Base-by-base conservation (phyloP, 2,797 vertebrate genomes). In the Chrosomus eos region DNA sequence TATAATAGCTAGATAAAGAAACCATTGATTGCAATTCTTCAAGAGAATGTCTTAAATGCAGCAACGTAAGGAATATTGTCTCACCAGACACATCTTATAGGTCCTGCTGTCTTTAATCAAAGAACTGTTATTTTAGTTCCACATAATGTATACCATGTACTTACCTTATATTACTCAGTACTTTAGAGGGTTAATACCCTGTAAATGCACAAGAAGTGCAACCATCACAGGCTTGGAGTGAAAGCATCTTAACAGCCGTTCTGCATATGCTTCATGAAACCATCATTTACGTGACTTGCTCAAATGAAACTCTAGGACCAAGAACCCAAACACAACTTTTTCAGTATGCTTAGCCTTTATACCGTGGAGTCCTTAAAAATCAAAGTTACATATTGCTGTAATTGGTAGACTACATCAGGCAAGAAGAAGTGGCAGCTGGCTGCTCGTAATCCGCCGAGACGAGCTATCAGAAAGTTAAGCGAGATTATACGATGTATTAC, bases 401-500 rank as follows among this genome's bases (percentile, higher is more conserved):
- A 79, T n/a, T 33, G 38, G 48, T 51, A 68, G 31, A 66, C 26
- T 10, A 43, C 26, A 38, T 53, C 64, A n/a, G 45, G 18, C 55
- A 68, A 60, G 38, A 85, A 33, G 73, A 31, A 85, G 80, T 62
- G 72, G 40, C 79, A 82, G 55, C 23, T 62, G 23, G 28, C 45
- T 81, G 68, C 31, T 45, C 21, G 66, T 91, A 85, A 90, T 90
- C 89, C 21, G 14, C 81, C 33, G 72, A 82, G 87, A 55, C 53
- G 73, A 85, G 83, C 85, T 89, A 90, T 88, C 86, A 87, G 84
- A 83, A 89, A 88, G 88, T 90, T 88, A 84, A 90, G 85, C 72
- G 51, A 84, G 90, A 89, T 91, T 90, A 89, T 86, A 83, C 80
- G 84, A 84, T 87, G 81, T 83, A 81, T 91, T 83, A 87, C 84